Percentiles rank a stretch among this genome's conserved stretches.
These are phyloP conservation scores for Pelvicachromis taeniatus DNA, from an alignment of 2,113 vertebrate genomes.

Conservation along the genomic window DNA sequence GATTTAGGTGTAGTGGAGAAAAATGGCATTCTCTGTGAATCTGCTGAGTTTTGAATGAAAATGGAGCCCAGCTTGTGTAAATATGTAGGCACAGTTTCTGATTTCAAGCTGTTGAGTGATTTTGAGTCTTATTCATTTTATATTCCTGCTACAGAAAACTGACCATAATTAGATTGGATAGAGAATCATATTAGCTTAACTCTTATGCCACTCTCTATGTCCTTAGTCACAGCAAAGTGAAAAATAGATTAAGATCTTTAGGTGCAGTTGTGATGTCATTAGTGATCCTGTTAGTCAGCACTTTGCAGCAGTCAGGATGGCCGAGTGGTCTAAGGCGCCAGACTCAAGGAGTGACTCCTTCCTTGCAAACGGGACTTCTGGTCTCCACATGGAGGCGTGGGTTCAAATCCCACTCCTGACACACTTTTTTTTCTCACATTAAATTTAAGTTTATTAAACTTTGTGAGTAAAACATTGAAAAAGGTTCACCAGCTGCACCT, in stretches of 20 bases:
- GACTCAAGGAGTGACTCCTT: not conserved
- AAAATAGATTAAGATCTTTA: accelerated
- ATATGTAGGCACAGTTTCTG: not conserved
- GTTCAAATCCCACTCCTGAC: not conserved
- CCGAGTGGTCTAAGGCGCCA: not conserved
- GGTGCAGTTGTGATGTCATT: not conserved
- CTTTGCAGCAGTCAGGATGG: not conserved
- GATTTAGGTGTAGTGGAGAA: not conserved
- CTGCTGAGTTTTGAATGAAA: not conserved
- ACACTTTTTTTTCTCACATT: accelerated
- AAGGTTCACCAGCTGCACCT: not conserved
- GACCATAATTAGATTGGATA: not conserved
- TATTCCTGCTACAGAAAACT: not conserved
- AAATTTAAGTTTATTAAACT: not conserved
- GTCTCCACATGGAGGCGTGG: not conserved
- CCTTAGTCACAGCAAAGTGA: not conserved
- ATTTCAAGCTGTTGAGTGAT: not conserved
- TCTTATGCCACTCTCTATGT: not conserved
- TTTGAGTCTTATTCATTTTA: not conserved
- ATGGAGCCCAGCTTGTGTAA: not conserved
- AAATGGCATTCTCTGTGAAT: not conserved
- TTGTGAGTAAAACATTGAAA: not conserved
- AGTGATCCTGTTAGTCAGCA: not conserved
- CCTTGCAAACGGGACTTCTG: accelerated
- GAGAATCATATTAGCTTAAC: not conserved